Percentiles rank a stretch among this genome's conserved stretches.
Evolutionary conservation across 1,140 invertebrate species (phyloP).

Genomic region (Nilaparvata lugens): DNA sequence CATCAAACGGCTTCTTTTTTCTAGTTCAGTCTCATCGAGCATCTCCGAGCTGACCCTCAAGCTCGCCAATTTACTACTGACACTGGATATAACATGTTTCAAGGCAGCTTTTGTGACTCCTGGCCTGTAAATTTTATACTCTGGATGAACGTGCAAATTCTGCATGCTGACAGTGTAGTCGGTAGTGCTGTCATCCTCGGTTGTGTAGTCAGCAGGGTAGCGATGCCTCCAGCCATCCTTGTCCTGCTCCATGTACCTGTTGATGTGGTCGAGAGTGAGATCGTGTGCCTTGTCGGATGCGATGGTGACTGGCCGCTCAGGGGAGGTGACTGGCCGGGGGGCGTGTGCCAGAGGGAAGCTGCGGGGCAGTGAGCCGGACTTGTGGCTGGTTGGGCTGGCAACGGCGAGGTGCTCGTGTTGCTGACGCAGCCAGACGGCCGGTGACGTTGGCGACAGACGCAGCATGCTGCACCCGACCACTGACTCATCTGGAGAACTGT

Average conservation of each 20-base stretch:
- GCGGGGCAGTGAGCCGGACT: slow-evolving; percentile 66
- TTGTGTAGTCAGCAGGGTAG: slow-evolving; percentile 31
- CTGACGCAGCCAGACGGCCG: slow-evolving; percentile 50
- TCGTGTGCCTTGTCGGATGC: slow-evolving; percentile 54
- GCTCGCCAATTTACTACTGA: slow-evolving; percentile 33
- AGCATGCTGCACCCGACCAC: slow-evolving; percentile 15
- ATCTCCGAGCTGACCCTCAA: slow-evolving; percentile 38
- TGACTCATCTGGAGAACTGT: slow-evolving; percentile 18
- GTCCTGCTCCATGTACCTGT: slow-evolving; percentile 42
- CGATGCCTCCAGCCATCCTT: slow-evolving; percentile 36
- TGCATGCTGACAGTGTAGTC: slow-evolving; percentile 38
- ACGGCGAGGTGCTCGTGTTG: slow-evolving; percentile 41
- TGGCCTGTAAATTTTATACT: slow-evolving; percentile 58
- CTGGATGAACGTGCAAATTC: slow-evolving; percentile 53
- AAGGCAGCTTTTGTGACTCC: slow-evolving; percentile 36
- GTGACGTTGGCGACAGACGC: slow-evolving; percentile 38
- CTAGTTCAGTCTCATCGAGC: slow-evolving; percentile 35
- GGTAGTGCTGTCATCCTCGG: slow-evolving; percentile 42
- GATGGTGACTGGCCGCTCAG: slow-evolving; percentile 56
- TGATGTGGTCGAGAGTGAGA: slow-evolving; percentile 44
- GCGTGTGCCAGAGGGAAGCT: slow-evolving; percentile 54
- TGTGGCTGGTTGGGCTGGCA: slow-evolving; percentile 38
- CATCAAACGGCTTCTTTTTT: slow-evolving; percentile 33
- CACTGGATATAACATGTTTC: slow-evolving; percentile 36
- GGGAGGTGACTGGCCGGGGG: slow-evolving; percentile 37